These are phyloP conservation scores for Lottia scabra DNA, from an alignment of 2,888 invertebrate genomes.

Conservation along the genomic window DNA sequence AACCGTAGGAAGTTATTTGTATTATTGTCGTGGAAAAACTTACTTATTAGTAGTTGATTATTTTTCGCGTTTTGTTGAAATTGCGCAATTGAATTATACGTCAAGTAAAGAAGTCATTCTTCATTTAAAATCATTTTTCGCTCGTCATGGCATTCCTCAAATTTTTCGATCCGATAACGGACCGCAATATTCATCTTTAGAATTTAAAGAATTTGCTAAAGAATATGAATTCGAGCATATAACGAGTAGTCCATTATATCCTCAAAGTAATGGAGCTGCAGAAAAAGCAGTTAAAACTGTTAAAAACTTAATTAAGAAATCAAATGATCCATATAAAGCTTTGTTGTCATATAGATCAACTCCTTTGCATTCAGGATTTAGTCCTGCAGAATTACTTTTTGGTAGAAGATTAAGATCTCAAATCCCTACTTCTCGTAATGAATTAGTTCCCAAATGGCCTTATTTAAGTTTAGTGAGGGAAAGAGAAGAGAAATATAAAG, in stretches of 20 bases:
- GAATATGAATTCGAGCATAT: background rate
- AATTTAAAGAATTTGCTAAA: background rate
- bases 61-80: conserved; percentile 13
- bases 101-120: background rate
- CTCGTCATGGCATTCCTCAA: background rate
- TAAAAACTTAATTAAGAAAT: background rate
- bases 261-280: background rate
- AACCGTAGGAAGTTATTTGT: conserved; percentile 38
- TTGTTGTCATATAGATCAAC: conserved; percentile 15
- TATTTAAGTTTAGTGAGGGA: conserved; percentile 18
- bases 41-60: conserved; percentile 16
- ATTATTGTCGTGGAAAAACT: conserved; percentile 27
- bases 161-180: background rate
- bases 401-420: conserved; percentile 13
- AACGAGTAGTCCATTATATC: background rate
- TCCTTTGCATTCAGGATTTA: conserved; percentile 9
- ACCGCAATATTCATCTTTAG: background rate
- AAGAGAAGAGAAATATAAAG: background rate
- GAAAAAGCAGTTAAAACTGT: background rate
- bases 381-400: conserved; percentile 17
- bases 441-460: conserved; percentile 1
- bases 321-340: conserved; percentile 13
- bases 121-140: background rate
- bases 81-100: background rate
- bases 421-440: background rate